A percentile compares a stretch with the other conserved stretches of the same genome.
These are phyloP conservation scores for Corapipo altera DNA, from an alignment of 2,113 vertebrate genomes.

Conservation along the genomic window DNA sequence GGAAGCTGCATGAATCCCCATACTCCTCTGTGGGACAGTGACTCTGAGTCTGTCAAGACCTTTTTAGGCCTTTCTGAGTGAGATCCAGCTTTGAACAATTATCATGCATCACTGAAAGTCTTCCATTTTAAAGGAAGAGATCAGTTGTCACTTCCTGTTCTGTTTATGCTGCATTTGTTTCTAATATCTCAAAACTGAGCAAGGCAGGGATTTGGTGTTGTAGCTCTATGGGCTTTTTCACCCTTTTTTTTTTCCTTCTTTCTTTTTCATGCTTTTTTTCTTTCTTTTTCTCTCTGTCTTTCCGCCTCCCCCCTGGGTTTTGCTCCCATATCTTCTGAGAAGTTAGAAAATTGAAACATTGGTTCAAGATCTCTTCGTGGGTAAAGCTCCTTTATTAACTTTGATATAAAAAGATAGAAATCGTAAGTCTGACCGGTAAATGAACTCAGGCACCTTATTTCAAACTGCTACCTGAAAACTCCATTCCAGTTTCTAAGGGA, in stretches of 20 bases:
- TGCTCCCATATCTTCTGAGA: neutral
- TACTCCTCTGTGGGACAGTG: neutral
- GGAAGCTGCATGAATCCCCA: neutral
- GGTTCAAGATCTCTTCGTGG: neutral
- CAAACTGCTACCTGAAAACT: neutral
- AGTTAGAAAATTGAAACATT: neutral
- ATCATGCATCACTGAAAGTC: neutral
- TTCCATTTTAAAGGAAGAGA: neutral
- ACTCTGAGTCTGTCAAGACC: neutral
- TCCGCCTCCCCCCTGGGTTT: accelerated
- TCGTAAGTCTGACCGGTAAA: neutral
- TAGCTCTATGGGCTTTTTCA: neutral
- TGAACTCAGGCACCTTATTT: neutral
- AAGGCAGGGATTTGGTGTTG: neutral
- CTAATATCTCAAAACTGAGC: neutral
- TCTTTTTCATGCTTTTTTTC: too few species aligned
- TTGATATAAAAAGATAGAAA: neutral
- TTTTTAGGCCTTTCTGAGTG: neutral
- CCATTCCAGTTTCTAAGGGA: neutral
- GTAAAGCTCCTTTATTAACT: neutral
- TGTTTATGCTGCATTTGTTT: neutral
- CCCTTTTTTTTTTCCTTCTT: too few species aligned
- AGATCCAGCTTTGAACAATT: neutral
- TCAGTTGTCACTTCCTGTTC: neutral
- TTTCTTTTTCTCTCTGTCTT: neutral